Base-by-base conservation (phyloP, 2,797 vertebrate species). In the Amblyraja radiata region DNA sequence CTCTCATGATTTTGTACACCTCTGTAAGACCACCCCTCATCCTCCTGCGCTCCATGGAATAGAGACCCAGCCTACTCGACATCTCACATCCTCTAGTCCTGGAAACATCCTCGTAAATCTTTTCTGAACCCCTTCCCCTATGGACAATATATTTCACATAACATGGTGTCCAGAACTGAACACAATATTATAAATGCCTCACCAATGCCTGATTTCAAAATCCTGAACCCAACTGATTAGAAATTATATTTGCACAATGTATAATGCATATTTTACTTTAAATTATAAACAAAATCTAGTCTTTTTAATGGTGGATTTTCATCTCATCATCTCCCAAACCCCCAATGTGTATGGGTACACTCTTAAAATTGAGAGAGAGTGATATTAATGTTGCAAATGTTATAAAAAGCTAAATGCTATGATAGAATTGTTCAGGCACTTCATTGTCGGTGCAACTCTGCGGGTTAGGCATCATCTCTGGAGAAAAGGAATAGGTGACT, bases 201-300 rank as follows among this genome's bases (percentile, higher is more conserved):
- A 46, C 46, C 46, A 46, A 46, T 46, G 46, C 46, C 11, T 14
- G 13, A 86, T 63, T 63, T 63, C 83, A 86, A 28, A 86, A 61
- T 11, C 2, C 2, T 63, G 54, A 54, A 84, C 54, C 28, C 5
- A 63, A n/a, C 54, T 86, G 83, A 63, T 86, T 10, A 14, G 11
- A 7, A 86, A 86, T n/a, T 25, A 84, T 63, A 28, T 14, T 8
- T 13, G 8, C 39, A 54, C 39, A 23, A 23, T 81, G 36, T 54
- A 81, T 81, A 39, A 81, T 21, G 18, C 21, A 77, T 10, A 46
- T 16, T 28, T 61, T 5, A n/a, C 61, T 16, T 61, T 3, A 61
- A 86, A 86, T 86, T 86, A 25, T 4, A n/a, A 86, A 86, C 6
- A 86, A 16, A 86, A 86, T n/a, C 83, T 63, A 58, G 61, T 86